A percentile compares a stretch with the other conserved stretches of the same genome.
Evolutionary conservation across 2,888 invertebrate genomes (phyloP).

Genomic region (Orthosia incerta): DNA sequence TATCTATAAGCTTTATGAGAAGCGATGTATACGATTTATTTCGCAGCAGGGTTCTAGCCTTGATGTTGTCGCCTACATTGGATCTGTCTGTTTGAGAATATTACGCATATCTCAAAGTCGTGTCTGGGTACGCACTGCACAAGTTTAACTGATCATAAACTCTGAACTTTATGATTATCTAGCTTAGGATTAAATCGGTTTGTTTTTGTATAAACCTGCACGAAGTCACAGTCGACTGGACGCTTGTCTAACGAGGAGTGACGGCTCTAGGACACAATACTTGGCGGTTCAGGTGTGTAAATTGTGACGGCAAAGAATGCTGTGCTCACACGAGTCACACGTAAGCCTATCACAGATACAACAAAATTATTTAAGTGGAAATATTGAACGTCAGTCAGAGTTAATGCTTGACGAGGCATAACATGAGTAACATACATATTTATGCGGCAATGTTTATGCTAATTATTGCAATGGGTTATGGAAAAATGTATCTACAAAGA

Average conservation of each 20-base stretch:
- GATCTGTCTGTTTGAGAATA: slow-evolving; percentile 77
- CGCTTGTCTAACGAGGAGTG: slow-evolving; percentile 77
- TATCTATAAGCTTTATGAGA: slow-evolving; percentile 66
- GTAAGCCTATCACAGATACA: slow-evolving; percentile 42
- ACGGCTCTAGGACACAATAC: slow-evolving; percentile 80
- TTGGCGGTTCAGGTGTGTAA: slow-evolving; percentile 77
- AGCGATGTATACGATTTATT: slow-evolving; percentile 75
- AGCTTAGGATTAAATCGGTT: slow-evolving; percentile 55
- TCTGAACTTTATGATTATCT: slow-evolving; percentile 65
- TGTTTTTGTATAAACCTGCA: slow-evolving; percentile 58
- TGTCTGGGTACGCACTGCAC: slow-evolving; percentile 44
- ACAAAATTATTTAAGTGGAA: slow-evolving; percentile 46
- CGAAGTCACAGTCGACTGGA: slow-evolving; percentile 73
- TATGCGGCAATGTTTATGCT: slow-evolving; percentile 21
- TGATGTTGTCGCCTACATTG: slow-evolving; percentile 76
- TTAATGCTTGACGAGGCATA: slow-evolving; percentile 33
- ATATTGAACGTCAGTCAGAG: slow-evolving; percentile 41
- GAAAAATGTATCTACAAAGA: slow-evolving; percentile 17
- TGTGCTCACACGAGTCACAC: slow-evolving; percentile 41
- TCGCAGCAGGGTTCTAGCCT: slow-evolving; percentile 79
- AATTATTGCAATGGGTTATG: slow-evolving; percentile 19
- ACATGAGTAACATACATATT: slow-evolving; percentile 19
- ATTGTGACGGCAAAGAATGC: slow-evolving; percentile 70
- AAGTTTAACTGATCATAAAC: slow-evolving; percentile 40
- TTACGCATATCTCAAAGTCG: slow-evolving; percentile 74